Base-by-base conservation (phyloP, 1,140 invertebrate species). In the Mesaphorura yosii region DNA sequence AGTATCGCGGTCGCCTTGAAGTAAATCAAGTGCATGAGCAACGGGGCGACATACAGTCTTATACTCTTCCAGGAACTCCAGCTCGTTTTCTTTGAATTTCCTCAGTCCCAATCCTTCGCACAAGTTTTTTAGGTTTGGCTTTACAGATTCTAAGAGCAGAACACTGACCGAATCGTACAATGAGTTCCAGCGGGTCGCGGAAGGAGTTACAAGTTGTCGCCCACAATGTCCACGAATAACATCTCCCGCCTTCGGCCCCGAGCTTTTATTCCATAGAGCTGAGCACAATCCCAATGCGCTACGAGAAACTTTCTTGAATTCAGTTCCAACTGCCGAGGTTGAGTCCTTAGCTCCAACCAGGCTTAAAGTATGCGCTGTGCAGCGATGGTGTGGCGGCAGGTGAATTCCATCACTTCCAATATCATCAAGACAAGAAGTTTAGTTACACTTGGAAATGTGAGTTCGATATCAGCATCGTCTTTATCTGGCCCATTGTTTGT, bases 41-140 rank as follows among this genome's bases (percentile, higher is more conserved):
- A 53, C 19, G 4, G 51, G 51, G 3, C 7, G 17, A 12, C 34
- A 26, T 19, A 12, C 50, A 15, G 17, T 46, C 2, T 6, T 3
- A 26, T 53, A 53, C 51, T 53, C 42, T 17, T 45, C 23, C 22
- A 53, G 26, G 23, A 53, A 53, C 23, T 53, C 51, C 5, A 53
- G 6, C 26, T 53, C 51, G n/a, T 2, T 53, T 2, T 37, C 26
- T 22, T 46, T 23, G 7, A 53, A 17, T 10, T 34, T 7, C 14
- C n/a, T 17, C 7, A 53, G 12, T 23, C 47, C 31, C 10, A 47
- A 34, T 28, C 4, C 17, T n/a, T 29, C 19, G 23, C 20, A 53
- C 15, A 53, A 46, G 20, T 5, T n/a, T 2, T 45, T 22, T 3
- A 53, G n/a, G 10, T 29, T 17, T 3, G 40, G 20, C 15, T 29